Base-by-base conservation (phyloP, 2,888 invertebrate species). In the Ethmia dodecea region DNA sequence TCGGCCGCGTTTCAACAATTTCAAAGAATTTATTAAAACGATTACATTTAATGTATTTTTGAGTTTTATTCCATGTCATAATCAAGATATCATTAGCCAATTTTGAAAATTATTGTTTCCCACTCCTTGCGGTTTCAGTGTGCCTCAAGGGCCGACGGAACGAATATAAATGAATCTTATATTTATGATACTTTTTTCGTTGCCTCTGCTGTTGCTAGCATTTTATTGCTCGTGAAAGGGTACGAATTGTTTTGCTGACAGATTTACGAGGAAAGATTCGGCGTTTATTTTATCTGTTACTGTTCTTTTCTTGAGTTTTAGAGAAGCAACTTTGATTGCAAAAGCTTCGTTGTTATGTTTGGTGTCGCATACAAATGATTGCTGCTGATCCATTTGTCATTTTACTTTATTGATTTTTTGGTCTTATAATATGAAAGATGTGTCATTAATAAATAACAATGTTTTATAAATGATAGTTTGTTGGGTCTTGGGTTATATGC, bases 141-240 rank as follows among this genome's bases (percentile, higher is more conserved):
- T 60, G 63, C 63, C 68, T 69, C 66, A 67, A 76, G 69, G 67
- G 74, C 70, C 68, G 69, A 55, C 63, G 73, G 70, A 78, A 77
- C 73, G 81, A 83, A 86, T 81, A 83, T 79, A 84, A 84, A 84
- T 84, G 83, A 83, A 81, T 83, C 77, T 84, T 80, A 79, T 83
- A 84, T 84, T 83, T 83, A 81, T 83, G 76, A 80, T 81, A 75
- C 81, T 83, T 81, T 78, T 79, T 80, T 75, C 69, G 66, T 69
- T 71, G 66, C 66, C 62, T 72, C 68, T 73, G 72, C 77, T 77
- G 73, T 77, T 75, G 74, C 75, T 69, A 80, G 73, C 77, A 65
- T 84, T 84, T 81, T 84, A 84, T 84, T 79, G 80, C 81, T 83
- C 80, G 78, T 80, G 83, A 84, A 84, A 81, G 81, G 83, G 81